These are phyloP conservation scores for Drosophila kepulauana DNA, from an alignment of 1,140 invertebrate species.

Conservation along the genomic window DNA sequence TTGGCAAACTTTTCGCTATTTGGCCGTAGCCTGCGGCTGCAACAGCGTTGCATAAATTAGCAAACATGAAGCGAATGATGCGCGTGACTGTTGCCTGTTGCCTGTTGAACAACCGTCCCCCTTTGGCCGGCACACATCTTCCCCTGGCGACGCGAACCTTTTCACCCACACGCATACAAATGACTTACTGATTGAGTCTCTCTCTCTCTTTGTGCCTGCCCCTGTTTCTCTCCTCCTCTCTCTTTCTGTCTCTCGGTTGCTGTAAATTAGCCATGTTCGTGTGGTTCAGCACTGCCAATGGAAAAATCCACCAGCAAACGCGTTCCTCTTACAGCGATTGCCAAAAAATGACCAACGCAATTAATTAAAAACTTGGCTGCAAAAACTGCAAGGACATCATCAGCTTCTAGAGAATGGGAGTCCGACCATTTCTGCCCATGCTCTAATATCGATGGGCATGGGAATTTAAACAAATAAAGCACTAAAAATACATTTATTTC, in stretches of 20 bases:
- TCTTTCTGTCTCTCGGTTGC: constrained; percentile 11
- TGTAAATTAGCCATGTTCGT: constrained; percentile 71
- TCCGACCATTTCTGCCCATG: too few relatives aligned
- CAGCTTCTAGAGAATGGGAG: not conserved
- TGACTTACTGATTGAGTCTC: constrained; percentile 74
- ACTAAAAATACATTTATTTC: constrained; percentile 57
- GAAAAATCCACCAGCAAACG: constrained; percentile 13
- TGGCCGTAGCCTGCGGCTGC: constrained; percentile 60
- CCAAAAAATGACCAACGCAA: constrained; percentile 67
- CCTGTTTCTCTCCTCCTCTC: not conserved
- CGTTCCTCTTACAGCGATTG: not conserved
- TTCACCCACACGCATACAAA: constrained; percentile 36
- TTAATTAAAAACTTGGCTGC: constrained; percentile 77
- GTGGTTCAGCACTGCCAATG: constrained; percentile 39
- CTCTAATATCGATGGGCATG: not conserved
- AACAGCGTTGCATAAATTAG: constrained; percentile 74
- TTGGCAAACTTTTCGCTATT: constrained; percentile 63
- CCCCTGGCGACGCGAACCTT: not conserved
- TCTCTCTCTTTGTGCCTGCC: not conserved
- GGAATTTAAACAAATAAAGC: constrained; percentile 27
- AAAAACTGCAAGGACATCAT: constrained; percentile 32
- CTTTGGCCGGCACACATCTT: constrained; percentile 3
- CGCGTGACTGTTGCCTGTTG: constrained; percentile 60
- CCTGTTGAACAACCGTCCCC: constrained; percentile 11
- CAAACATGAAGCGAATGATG: constrained; percentile 67